Conservation (phyloP, 2,113 vertebrate genomes). For the Thunnus maccoyii region DNA sequence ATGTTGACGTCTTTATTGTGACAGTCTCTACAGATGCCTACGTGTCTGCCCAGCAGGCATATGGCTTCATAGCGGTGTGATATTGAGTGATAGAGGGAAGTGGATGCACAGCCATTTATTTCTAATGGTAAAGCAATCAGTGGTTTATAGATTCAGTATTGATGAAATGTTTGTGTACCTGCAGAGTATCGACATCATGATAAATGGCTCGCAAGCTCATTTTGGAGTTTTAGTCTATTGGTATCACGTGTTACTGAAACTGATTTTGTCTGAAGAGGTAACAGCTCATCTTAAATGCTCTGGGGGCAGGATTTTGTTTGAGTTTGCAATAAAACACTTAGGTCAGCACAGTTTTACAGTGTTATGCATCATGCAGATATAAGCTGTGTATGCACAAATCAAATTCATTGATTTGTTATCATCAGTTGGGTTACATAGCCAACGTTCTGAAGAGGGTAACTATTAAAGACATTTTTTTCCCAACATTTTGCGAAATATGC, state of each 20-base stretch:
- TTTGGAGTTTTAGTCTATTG: not conserved
- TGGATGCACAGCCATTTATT: constrained; percentile 16
- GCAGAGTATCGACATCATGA: not conserved
- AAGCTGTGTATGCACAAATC: too few species aligned
- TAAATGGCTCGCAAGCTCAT: not conserved
- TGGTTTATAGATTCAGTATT: constrained; percentile 15
- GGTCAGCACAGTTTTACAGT: not conserved
- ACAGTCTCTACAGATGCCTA: constrained; percentile 33
- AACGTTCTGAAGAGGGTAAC: too few species aligned
- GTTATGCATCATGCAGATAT: too few species aligned
- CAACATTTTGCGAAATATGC: too few species aligned
- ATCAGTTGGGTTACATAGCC: too few species aligned
- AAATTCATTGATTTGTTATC: too few species aligned
- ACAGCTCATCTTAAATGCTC: constrained; percentile 7
- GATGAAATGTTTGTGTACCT: constrained; percentile 28
- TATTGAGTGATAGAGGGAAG: constrained; percentile 25
- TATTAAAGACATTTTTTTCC: too few species aligned
- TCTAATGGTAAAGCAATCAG: not conserved
- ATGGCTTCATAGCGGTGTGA: not conserved
- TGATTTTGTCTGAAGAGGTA: not conserved
- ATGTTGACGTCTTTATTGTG: constrained; percentile 56
- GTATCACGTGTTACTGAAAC: not conserved
- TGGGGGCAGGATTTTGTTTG: not conserved
- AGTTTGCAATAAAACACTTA: not conserved
- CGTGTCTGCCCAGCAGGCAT: constrained; percentile 29